Base-by-base conservation (phyloP, 1,140 invertebrate genomes). In the Tribolium madens region DNA sequence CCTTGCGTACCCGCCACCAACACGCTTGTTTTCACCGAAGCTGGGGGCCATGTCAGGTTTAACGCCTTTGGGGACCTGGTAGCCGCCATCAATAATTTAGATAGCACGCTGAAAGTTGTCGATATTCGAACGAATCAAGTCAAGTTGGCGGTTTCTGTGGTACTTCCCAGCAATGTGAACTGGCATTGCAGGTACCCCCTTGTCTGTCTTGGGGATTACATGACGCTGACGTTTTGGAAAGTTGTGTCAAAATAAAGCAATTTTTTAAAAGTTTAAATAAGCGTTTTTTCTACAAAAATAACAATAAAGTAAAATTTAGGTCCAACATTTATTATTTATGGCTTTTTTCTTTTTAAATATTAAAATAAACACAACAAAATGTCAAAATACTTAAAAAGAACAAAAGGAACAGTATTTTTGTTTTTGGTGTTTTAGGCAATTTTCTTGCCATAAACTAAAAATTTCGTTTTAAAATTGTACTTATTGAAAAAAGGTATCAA, bases 141-240 rank as follows among this genome's bases (percentile, higher is more conserved):
- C 13, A 80, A 89, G 17, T 75, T 91, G 0, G 88, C 86, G 79
- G 87, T 88, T 0, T 81, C 84, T 46, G 78, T 91, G 1, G 87
- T 87, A 76, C 82, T 91, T 9, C 88, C 87, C 17, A 90, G 88
- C 13, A 90, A 91, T 46, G 80, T 92, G 46, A 87, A 87, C 1
- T 92, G 91, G 90, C 91, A 92, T 82, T 88, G 89, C 75, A 87
- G 89, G 70, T 84, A 91, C 72, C 91, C 90, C 0, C 89, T 91
- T 71, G 83, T 92, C 50, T 91, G 89, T 78, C 87, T 89, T 3
- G 90, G 88, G 9, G 90, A 88, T 82, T 91, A 92, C 80, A 86
- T 87, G 74, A 90, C 89, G 81, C 76, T 92, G 12, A 87, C 85
- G 78, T 91, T 92, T 81, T 92, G 91, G 91, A 90, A 89, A 84